A percentile compares a stretch with the other conserved stretches of the same genome.
Evolutionary conservation across 2,888 invertebrate genomes (phyloP).

Genomic region (Epistrophella euchroma): DNA sequence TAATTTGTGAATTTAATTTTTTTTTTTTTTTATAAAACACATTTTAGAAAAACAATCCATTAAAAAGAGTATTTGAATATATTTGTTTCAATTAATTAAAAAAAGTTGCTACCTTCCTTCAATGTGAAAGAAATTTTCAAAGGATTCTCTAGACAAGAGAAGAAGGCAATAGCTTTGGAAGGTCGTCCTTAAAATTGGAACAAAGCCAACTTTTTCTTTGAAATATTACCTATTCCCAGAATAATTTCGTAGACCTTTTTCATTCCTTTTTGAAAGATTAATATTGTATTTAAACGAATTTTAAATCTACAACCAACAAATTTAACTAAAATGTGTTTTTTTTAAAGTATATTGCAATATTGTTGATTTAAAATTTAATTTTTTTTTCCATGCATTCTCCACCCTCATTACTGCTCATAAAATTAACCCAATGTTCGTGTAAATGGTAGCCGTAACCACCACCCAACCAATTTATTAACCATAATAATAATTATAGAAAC

Average conservation of each 20-base stretch:
- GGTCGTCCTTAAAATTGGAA: constrained; percentile 35
- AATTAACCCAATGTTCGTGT: constrained; percentile 74
- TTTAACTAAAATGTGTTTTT: constrained; percentile 10
- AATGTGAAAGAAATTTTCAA: constrained; percentile 24
- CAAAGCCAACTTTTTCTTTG: constrained; percentile 33
- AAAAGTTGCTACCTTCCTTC: constrained; percentile 11
- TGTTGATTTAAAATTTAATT: constrained; percentile 54
- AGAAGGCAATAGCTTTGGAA: neutral
- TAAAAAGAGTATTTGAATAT: constrained; percentile 30
- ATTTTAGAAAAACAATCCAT: constrained; percentile 43
- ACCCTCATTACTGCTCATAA: constrained; percentile 74
- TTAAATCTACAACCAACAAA: neutral
- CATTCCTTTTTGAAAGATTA: neutral
- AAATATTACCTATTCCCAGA: neutral
- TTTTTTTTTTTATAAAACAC: constrained; percentile 33
- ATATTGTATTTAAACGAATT: neutral
- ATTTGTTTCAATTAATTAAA: constrained; percentile 18
- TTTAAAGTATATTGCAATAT: constrained; percentile 40
- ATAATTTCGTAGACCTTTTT: constrained; percentile 34
- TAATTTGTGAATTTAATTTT: neutral
- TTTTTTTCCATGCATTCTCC: constrained; percentile 75
- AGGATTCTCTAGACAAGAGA: constrained; percentile 1
- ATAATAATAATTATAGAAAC: constrained; percentile 40
- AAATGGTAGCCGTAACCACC: constrained; percentile 77
- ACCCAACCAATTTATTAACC: constrained; percentile 53